Conservation (phyloP, 1,140 invertebrate species). For the Panonychus citri region DNA sequence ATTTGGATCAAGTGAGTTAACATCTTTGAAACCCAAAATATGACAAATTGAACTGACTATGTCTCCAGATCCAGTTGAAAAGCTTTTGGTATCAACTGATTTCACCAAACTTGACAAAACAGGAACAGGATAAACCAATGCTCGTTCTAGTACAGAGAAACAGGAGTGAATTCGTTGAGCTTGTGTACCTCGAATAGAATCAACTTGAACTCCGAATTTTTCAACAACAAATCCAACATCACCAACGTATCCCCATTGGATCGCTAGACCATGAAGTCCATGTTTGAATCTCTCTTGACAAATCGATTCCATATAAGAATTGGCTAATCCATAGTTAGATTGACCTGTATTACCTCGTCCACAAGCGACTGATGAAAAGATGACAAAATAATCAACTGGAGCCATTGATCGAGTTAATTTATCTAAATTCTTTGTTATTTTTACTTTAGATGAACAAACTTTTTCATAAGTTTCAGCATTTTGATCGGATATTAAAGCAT, state of each 20-base stretch:
- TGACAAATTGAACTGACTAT: slow-evolving; percentile 19
- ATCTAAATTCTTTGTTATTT: slow-evolving; percentile 49
- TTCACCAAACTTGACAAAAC: slow-evolving; percentile 11
- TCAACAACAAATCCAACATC: slow-evolving; percentile 71
- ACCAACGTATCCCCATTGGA: slow-evolving; percentile 94
- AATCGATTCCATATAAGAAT: slow-evolving; percentile 78
- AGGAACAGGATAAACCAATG: slow-evolving; percentile 22
- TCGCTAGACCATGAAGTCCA: slow-evolving; percentile 49
- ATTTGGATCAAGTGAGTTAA: slow-evolving; percentile 49
- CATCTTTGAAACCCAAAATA: slow-evolving; percentile 38
- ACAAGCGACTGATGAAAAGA: slow-evolving; percentile 59
- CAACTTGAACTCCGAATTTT: slow-evolving; percentile 43
- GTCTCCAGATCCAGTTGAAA: slow-evolving; percentile 30
- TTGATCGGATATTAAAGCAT: slow-evolving; percentile 70
- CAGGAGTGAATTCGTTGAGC: slow-evolving; percentile 77
- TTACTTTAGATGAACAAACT: slow-evolving; percentile 34
- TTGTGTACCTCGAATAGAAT: slow-evolving; percentile 65
- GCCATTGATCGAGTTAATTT: slow-evolving; percentile 42
- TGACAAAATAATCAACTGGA: slow-evolving; percentile 60
- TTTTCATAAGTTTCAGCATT: slow-evolving; percentile 47
- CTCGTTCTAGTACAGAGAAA: slow-evolving; percentile 53
- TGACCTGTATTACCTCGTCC: neutral
- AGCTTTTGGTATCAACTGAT: slow-evolving; percentile 26
- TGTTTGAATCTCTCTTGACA: slow-evolving; percentile 28
- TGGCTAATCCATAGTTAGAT: slow-evolving; percentile 34